Evolutionary conservation across 1,140 invertebrate genomes (phyloP).

Genomic region (Macrobrachium nipponense): DNA sequence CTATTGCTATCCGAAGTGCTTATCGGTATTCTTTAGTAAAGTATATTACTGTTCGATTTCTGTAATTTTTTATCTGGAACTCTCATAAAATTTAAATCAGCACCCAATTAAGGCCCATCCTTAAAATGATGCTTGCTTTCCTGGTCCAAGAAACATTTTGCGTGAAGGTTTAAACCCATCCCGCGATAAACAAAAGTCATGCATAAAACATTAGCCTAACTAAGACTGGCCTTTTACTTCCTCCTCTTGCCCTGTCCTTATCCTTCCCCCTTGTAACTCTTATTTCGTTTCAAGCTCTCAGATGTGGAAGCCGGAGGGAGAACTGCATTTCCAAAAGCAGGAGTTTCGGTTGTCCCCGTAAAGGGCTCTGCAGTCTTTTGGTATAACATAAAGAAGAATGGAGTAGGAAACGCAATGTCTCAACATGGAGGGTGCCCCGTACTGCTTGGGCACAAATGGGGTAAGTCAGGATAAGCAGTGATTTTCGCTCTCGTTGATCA

Average conservation of each 20-base stretch:
- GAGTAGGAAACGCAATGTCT: conserved; percentile 65
- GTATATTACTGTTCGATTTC: too few relatives aligned
- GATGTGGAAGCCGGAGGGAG: conserved; percentile 68
- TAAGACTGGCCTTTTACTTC: too few relatives aligned
- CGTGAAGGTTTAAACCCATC: too few relatives aligned
- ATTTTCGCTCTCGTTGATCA: background rate
- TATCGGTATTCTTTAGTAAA: too few relatives aligned
- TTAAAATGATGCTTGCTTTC: too few relatives aligned
- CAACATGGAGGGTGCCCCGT: conserved; percentile 69
- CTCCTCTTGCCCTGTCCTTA: background rate
- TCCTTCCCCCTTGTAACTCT: background rate
- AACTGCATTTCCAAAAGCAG: conserved; percentile 65
- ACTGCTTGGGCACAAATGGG: conserved; percentile 68
- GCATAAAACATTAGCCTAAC: background rate
- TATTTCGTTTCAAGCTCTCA: conserved; percentile 66
- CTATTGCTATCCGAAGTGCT: too few relatives aligned
- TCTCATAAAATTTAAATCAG: too few relatives aligned
- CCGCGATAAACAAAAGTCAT: too few relatives aligned
- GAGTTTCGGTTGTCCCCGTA: conserved; percentile 46
- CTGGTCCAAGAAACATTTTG: too few relatives aligned
- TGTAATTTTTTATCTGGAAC: too few relatives aligned
- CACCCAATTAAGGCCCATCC: too few relatives aligned
- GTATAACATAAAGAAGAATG: conserved; percentile 67
- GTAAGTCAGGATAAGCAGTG: background rate
- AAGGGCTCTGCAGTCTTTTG: conserved; percentile 66